Evolutionary conservation across 2,888 invertebrate genomes (phyloP), one percentile per base, ranked within the genome.

Genomic region (Ophioninae sp.): DNA sequence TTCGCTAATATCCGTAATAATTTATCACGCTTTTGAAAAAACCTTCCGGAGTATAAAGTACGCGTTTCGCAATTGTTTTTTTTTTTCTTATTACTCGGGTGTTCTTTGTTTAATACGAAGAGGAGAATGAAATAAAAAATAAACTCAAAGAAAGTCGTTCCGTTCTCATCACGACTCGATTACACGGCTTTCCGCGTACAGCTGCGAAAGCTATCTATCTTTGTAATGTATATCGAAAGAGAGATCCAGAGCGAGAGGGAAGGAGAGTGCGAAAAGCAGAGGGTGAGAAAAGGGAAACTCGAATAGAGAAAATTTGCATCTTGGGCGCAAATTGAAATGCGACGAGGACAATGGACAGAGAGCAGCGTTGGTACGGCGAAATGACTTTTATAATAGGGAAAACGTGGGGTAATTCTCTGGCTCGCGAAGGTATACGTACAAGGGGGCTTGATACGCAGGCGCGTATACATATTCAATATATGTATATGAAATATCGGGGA

Each of bases 281-380:
- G 59, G 56, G 41, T 20, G 69, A 81, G 74, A 61, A 23, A 64
- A 37, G 57, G 80, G 30, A 20, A 69, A 70, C 78, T 80, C 75
- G 85, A 84, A 74, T 84, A 86, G 82, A 85, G 86, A 86, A 86
- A 89, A 90, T 91, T 90, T 91, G 90, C 91, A 90, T 91, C 89
- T 89, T 88, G 87, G 88, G 86, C 85, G 89, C 89, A 91, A 91
- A 91, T 91, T 91, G 90, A 90, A 91, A 91, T 88, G 86, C 87
- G 80, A 86, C 88, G 85, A 59, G 88, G 88, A 91, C 87, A 89
- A 89, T 88, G 88, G 87, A 86, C 87, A 86, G 86, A 85, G 86
- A 88, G 56, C 57, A 39, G 88, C 87, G 87, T 87, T 86, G 62
- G 73, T 74, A 61, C 88, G 86, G 88, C 87, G 89, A 89, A 90